Evolutionary conservation across 2,797 vertebrate species (phyloP).

Genomic region (Takifugu ocellatus): DNA sequence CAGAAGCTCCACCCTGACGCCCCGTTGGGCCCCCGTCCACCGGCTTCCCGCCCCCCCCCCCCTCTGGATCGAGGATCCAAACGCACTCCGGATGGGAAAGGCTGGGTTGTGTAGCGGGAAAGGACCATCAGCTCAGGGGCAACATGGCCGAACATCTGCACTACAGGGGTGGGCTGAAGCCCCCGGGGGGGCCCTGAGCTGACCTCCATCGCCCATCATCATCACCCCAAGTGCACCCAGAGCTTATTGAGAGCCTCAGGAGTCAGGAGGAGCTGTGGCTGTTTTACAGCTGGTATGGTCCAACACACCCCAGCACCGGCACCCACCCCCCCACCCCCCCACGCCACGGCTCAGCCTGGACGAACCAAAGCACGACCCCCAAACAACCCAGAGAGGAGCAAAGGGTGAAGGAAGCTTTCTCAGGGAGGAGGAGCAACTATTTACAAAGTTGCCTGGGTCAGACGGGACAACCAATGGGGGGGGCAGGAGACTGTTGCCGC

Average conservation of each 20-base stretch:
- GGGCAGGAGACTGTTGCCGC: conserved; percentile 9
- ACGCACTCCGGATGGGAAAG: too few species aligned
- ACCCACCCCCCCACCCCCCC: background rate
- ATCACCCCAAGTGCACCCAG: background rate
- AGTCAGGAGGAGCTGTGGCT: too few species aligned
- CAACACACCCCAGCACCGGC: background rate
- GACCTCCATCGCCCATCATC: background rate
- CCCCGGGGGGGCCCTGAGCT: too few species aligned
- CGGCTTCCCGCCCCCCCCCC: too few species aligned
- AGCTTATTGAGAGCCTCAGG: background rate
- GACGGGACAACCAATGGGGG: conserved; percentile 21
- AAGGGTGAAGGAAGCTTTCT: conserved; percentile 8
- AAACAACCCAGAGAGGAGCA: conserved; percentile 18
- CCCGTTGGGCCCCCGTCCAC: too few species aligned
- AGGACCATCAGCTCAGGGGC: too few species aligned
- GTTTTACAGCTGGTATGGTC: background rate
- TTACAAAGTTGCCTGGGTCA: conserved; percentile 11
- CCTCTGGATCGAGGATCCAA: too few species aligned
- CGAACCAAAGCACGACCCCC: conserved; percentile 2
- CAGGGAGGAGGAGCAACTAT: conserved; percentile 18
- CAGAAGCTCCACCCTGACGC: too few species aligned
- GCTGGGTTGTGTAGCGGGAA: too few species aligned
- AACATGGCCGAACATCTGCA: too few species aligned
- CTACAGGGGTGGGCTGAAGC: too few species aligned
- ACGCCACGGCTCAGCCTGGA: conserved; percentile 32